phyloP scores from a whole-genome alignment of 1,140 invertebrate species.

The Daktulosphaira vitifoliae region DNA sequence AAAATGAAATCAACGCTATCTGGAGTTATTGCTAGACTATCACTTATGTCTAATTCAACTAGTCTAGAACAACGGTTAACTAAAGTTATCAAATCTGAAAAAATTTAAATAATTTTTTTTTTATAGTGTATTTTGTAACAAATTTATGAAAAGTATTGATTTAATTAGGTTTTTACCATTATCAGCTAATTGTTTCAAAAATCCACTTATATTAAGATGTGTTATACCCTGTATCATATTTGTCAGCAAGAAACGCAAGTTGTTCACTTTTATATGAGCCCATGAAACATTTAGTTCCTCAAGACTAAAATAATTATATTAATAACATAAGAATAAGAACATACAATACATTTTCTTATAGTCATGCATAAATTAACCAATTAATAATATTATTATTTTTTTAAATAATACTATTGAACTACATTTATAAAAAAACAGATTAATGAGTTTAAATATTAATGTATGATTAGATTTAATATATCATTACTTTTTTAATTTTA shows the following conservation, averaged over 20 bases:
- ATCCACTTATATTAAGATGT: conserved; percentile 71
- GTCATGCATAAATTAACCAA: no score
- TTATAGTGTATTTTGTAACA: no score
- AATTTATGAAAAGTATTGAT: no score
- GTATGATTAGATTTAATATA: no score
- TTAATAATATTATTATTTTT: no score
- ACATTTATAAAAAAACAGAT: no score
- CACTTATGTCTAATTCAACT: conserved; percentile 77
- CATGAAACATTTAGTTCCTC: conserved; percentile 70
- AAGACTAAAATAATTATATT: conserved; percentile 49
- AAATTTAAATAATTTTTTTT: neutral
- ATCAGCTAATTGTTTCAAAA: conserved; percentile 62
- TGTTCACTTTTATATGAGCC: conserved; percentile 57
- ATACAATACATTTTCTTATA: neutral
- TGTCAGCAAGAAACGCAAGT: conserved; percentile 54
- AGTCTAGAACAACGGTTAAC: conserved; percentile 58
- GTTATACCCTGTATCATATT: conserved; percentile 55
- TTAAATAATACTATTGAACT: no score
- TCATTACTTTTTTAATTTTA: conserved; percentile 54
- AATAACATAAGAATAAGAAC: conserved; percentile 35
- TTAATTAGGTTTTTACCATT: conserved; percentile 58
- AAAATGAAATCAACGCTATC: conserved; percentile 51
- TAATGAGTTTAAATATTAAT: no score
- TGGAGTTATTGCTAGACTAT: conserved; percentile 63
- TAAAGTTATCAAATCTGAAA: conserved; percentile 58